Base-by-base conservation (phyloP, 2,113 vertebrate genomes). In the Urocitellus parryii region DNA sequence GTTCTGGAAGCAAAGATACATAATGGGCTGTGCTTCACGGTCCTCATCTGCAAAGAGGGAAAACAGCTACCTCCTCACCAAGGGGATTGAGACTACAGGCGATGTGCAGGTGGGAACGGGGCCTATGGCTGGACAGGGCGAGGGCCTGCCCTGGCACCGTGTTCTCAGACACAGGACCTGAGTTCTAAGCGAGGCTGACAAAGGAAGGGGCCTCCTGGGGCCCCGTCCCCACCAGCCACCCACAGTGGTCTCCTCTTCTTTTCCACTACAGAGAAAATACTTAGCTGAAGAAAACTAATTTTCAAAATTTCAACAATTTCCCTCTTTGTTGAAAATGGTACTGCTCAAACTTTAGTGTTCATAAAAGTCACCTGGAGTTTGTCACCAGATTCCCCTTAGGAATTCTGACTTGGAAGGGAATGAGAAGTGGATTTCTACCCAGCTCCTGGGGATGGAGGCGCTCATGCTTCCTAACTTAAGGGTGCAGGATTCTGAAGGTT, bases 381-480 rank as follows among this genome's bases (percentile, higher is more conserved):
- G 3, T 48, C n/a, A 25, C 20, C 25, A 13, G 74, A 27, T 2
- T 20, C 63, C 56, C 16, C 45, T 68, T 22, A 22, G 20, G 34
- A 65, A 10, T 12, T 48, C 17, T 22, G 51, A 27, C 67, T 32
- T 14, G 24, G 20, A 63, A 37, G 17, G 63, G 53, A 29, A 8
- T 0, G 3, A 51, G 27, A n/a, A 32, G 1, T 0, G 32, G 20
- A 1, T 34, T 65, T 37, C 53, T 22, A 27, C 10, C 10, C 8
- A 5, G 82, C 61, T 56, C 70, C 56, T 11, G 3, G 91, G 37
- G 17, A n/a, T 0, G 20, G 53, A 2, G 56, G 20, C 0, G 32
- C n/a, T 1, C 0, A 37, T 0, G 6, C 24, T 3, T 6, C 5
- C 20, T 14, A 12, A 24, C 78, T 1, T 1, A 24, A 22, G 24